These are phyloP conservation scores for Brachyistius frenatus DNA, from an alignment of 2,113 vertebrate species.

Conservation along the genomic window DNA sequence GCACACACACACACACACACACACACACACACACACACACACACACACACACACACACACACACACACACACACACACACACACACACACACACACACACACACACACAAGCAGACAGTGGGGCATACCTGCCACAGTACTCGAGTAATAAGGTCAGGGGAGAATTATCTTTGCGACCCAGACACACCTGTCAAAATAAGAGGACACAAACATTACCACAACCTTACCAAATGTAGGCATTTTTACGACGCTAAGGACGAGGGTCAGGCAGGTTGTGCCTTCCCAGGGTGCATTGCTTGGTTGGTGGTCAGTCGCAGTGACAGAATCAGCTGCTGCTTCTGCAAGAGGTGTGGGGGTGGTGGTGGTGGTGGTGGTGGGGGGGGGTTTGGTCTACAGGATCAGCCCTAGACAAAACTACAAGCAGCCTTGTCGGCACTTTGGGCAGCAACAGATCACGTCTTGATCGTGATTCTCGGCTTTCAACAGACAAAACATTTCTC, in stretches of 20 bases:
- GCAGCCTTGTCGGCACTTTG: conserved; percentile 30
- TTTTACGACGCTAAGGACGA: conserved; percentile 62
- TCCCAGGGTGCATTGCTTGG: conserved; percentile 60
- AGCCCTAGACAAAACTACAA: conserved; percentile 46
- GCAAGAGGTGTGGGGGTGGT: conserved; percentile 14
- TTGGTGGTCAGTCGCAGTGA: conserved; percentile 69
- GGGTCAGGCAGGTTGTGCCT: conserved; percentile 52
- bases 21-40: not conserved
- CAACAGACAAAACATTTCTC: conserved; percentile 41
- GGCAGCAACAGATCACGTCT: conserved; percentile 11
- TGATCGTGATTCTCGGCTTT: conserved; percentile 35
- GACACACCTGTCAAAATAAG: conserved; percentile 73
- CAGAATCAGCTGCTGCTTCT: conserved; percentile 72
- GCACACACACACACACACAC: not conserved
- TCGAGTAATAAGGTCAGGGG: conserved; percentile 55
- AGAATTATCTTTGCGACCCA: conserved; percentile 55
- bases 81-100: too few species aligned
- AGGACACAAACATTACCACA: conserved; percentile 40
- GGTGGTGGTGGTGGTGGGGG: conserved; percentile 11
- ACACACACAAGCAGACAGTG: conserved; percentile 27
- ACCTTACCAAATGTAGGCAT: conserved; percentile 79
- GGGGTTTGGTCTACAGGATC: conserved; percentile 20
- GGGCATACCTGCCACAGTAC: conserved; percentile 50
- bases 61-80: not conserved
- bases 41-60: conserved; percentile 8